These are phyloP conservation scores for Ameiurus melas DNA, from an alignment of 2,113 vertebrate genomes.

Conservation along the genomic window DNA sequence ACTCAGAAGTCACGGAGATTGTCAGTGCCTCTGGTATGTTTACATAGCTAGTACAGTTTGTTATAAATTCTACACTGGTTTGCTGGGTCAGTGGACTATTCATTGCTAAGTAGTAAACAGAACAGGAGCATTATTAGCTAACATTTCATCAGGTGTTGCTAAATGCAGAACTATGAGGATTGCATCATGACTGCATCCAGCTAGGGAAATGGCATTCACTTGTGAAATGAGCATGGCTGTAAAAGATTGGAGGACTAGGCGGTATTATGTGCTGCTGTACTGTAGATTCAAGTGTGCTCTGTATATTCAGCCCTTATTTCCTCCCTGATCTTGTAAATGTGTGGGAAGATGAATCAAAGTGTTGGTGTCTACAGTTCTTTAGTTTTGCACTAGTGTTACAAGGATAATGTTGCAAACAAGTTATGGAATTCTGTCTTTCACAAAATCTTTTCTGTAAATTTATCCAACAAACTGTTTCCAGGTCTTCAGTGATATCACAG, in stretches of 20 bases:
- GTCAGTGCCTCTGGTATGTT: too few relatives aligned
- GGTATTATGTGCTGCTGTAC: neutral
- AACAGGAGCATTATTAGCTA: conserved; percentile 4
- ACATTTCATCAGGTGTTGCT: conserved; percentile 13
- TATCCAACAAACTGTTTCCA: neutral
- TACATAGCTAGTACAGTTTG: neutral
- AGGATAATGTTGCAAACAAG: neutral
- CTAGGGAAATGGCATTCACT: neutral
- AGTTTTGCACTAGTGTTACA: neutral
- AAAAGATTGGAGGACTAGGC: neutral
- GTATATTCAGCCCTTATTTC: neutral
- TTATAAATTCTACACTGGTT: neutral
- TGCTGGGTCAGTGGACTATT: neutral
- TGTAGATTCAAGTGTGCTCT: neutral
- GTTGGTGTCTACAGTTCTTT: neutral
- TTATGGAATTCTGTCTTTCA: neutral
- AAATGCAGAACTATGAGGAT: conserved; percentile 7
- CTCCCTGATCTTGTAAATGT: neutral
- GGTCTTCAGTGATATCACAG: neutral
- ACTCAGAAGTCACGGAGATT: too few relatives aligned
- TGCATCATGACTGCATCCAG: conserved; percentile 9
- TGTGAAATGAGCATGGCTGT: neutral
- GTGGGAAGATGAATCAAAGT: neutral
- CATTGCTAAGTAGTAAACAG: neutral
- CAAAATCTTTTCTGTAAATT: neutral